phyloP scores from a whole-genome alignment of 1,140 invertebrate species.

The Amphibalanus amphitrite region DNA sequence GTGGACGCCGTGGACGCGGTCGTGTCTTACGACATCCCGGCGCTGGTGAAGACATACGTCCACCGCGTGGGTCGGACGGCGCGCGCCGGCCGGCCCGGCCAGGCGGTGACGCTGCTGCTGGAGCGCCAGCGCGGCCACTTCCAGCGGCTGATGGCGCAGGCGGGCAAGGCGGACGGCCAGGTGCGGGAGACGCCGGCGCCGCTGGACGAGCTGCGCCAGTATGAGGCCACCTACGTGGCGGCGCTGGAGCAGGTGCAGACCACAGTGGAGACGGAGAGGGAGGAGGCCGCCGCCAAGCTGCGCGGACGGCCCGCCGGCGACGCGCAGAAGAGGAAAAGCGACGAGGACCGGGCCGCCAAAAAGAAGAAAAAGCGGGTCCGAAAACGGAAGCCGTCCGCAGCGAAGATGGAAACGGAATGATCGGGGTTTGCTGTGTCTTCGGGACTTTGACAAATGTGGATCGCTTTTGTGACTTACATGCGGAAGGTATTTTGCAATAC shows the following conservation, averaged over 20 bases:
- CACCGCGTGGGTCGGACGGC: conserved; percentile 86
- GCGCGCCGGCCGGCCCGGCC: conserved; percentile 63
- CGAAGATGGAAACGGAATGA: too few species aligned
- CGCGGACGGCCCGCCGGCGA: too few species aligned
- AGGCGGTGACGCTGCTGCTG: conserved; percentile 49
- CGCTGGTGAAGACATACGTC: conserved; percentile 74
- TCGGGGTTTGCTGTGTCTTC: too few species aligned
- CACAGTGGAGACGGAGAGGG: background rate
- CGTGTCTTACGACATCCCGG: conserved; percentile 77
- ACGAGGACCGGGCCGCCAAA: background rate
- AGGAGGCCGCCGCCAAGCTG: background rate
- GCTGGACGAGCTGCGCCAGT: background rate
- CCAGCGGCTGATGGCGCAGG: background rate
- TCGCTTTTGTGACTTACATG: too few species aligned
- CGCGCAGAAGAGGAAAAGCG: too few species aligned
- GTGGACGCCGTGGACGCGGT: conserved; percentile 72
- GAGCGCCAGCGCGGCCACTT: background rate
- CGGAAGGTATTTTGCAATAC: too few species aligned
- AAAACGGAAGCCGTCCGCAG: background rate
- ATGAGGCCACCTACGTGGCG: background rate
- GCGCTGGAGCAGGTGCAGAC: background rate
- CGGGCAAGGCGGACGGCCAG: background rate
- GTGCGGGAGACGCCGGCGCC: background rate
- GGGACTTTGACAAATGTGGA: too few species aligned
- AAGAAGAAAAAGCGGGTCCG: background rate